phyloP scores from a whole-genome alignment of 2,113 vertebrate genomes.

The Silurus meridionalis region DNA sequence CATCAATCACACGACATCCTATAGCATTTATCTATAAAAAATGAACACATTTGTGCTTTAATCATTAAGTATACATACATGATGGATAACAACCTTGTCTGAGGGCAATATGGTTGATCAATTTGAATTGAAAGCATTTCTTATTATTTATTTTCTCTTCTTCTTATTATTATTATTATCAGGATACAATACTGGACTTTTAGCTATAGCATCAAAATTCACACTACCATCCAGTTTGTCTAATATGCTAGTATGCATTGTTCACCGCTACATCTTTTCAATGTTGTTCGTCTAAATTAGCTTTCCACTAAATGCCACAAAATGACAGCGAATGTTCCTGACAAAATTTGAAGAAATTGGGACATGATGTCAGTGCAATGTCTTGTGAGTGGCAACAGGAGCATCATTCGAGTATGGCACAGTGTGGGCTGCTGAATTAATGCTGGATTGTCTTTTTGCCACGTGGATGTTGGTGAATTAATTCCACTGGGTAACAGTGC shows the following conservation, averaged over 20 bases:
- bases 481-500: not conserved
- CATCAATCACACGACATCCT: not conserved
- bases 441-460: not conserved
- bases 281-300: not conserved
- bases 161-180: not conserved
- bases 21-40: not conserved
- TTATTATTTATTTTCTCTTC: too few species aligned
- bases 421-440: not conserved
- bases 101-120: not conserved
- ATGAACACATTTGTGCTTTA: not conserved
- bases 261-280: not conserved
- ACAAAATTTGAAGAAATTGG: not conserved
- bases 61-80: not conserved
- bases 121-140: not conserved
- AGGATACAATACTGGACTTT: not conserved
- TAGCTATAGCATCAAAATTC: not conserved
- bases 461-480: not conserved
- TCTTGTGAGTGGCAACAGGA: not conserved
- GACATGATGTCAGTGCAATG: too few species aligned
- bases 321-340: not conserved
- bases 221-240: not conserved
- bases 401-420: not conserved
- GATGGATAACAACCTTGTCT: not conserved
- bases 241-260: not conserved
- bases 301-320: not conserved